Conservation (phyloP, 2,797 vertebrate genomes). For the Peromyscus aztecus region DNA sequence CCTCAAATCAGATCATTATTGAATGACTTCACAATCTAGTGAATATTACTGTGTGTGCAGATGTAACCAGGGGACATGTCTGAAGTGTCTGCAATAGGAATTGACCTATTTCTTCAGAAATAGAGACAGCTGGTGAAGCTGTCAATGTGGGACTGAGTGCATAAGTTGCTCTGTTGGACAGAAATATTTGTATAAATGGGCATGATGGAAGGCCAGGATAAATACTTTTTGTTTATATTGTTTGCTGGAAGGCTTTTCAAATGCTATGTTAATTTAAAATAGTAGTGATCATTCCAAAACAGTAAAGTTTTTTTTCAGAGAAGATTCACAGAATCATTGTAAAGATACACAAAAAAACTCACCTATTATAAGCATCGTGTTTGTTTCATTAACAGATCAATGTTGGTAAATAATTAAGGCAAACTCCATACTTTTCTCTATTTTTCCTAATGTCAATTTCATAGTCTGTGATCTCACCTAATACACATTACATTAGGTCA, state of each 20-base stretch:
- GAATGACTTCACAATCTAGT: slow-evolving; percentile 18
- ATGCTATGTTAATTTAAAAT: slow-evolving; percentile 49
- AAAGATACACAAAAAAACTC: not conserved
- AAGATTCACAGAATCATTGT: slow-evolving; percentile 31
- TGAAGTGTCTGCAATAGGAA: not conserved
- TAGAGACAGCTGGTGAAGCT: not conserved
- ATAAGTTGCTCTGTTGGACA: not conserved
- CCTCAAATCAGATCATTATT: not conserved
- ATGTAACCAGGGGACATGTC: not conserved
- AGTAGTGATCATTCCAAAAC: slow-evolving; percentile 19
- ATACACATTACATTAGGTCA: not conserved
- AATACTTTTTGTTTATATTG: not conserved
- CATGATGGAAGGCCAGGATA: not conserved
- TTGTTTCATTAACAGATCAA: slow-evolving; percentile 31
- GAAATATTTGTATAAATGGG: slow-evolving; percentile 2
- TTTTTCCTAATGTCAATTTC: not conserved
- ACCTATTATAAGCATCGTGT: not conserved
- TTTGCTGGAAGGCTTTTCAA: not conserved
- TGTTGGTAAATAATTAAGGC: not conserved
- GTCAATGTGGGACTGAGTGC: not conserved
- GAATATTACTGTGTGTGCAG: not conserved
- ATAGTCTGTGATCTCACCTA: not conserved
- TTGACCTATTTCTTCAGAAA: slow-evolving; percentile 48
- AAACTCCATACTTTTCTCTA: not conserved
- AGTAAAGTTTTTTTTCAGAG: not conserved